Evolutionary conservation across 2,113 vertebrate species (phyloP).

Genomic region (Salvelinus namaycush): DNA sequence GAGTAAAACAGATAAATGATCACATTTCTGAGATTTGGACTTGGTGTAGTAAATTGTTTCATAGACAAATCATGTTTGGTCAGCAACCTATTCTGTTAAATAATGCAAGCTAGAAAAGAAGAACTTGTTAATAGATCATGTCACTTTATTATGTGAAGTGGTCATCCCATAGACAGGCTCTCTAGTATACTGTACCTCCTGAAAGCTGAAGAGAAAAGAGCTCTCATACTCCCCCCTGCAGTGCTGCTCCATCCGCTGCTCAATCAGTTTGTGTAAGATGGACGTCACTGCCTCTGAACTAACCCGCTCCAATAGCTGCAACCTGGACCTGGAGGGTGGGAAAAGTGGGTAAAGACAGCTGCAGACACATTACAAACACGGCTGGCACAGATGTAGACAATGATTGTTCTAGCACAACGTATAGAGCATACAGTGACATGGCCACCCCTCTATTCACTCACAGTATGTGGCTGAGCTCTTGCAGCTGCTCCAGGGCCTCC

Average conservation of each 20-base stretch:
- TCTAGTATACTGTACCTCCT: constrained; percentile 75
- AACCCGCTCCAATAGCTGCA: constrained; percentile 90
- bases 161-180: not conserved
- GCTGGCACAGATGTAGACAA: not conserved
- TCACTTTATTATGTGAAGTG: not conserved
- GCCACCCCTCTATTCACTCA: constrained; percentile 63
- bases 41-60: not conserved
- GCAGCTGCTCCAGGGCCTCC: constrained; percentile 84
- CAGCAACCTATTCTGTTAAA: not conserved
- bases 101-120: not conserved
- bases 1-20: no score
- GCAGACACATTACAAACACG: not conserved
- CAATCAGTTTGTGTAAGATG: constrained; percentile 89
- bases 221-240: constrained; percentile 92
- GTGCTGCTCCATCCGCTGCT: constrained; percentile 90
- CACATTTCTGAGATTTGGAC: no score
- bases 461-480: constrained; percentile 88
- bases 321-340: constrained; percentile 71
- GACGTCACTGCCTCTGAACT: constrained; percentile 89
- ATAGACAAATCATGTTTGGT: not conserved
- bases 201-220: constrained; percentile 91
- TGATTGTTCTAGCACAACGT: not conserved
- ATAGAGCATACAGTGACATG: not conserved
- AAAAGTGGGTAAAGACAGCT: not conserved
- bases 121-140: not conserved